These are phyloP conservation scores for Ophonus ardosiacus DNA, from an alignment of 2,888 invertebrate species.

Conservation along the genomic window DNA sequence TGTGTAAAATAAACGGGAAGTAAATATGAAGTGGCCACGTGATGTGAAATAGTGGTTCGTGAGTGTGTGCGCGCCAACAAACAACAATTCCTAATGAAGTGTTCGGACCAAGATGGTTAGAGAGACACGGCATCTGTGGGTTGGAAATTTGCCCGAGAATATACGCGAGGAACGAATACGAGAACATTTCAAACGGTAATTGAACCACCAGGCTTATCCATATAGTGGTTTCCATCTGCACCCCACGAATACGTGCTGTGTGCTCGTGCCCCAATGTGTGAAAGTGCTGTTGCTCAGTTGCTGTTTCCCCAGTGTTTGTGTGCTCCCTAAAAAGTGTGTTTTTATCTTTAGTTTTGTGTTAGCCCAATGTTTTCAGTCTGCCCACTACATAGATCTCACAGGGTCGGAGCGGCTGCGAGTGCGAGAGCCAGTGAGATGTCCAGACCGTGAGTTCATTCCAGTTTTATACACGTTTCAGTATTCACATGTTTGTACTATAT, in stretches of 20 bases:
- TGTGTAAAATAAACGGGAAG: conserved; percentile 68
- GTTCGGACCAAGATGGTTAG: conserved; percentile 99
- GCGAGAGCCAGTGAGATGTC: conserved; percentile 27
- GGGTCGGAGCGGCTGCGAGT: background rate
- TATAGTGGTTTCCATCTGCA: conserved; percentile 54
- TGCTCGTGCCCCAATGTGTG: conserved; percentile 46
- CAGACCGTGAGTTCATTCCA: conserved; percentile 64
- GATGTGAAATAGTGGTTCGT: conserved; percentile 67
- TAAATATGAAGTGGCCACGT: conserved; percentile 67
- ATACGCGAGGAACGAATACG: conserved; percentile 97
- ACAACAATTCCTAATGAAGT: conserved; percentile 91
- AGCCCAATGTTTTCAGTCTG: conserved; percentile 62
- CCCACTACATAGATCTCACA: conserved; percentile 35
- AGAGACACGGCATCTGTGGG: conserved; percentile 99
- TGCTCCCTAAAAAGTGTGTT: conserved; percentile 48
- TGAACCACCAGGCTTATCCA: conserved; percentile 17
- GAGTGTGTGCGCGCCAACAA: conserved; percentile 77
- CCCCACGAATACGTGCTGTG: conserved; percentile 54
- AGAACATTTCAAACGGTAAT: conserved; percentile 98
- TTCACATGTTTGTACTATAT: conserved; percentile 16
- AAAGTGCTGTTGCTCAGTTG: conserved; percentile 51
- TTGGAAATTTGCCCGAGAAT: conserved; percentile 99
- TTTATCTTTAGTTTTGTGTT: conserved; percentile 59
- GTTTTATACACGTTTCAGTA: conserved; percentile 52
- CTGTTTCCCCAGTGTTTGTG: conserved; percentile 45